Conservation (phyloP, 2,888 invertebrate species). For the Pyrochroa serraticornis region DNA sequence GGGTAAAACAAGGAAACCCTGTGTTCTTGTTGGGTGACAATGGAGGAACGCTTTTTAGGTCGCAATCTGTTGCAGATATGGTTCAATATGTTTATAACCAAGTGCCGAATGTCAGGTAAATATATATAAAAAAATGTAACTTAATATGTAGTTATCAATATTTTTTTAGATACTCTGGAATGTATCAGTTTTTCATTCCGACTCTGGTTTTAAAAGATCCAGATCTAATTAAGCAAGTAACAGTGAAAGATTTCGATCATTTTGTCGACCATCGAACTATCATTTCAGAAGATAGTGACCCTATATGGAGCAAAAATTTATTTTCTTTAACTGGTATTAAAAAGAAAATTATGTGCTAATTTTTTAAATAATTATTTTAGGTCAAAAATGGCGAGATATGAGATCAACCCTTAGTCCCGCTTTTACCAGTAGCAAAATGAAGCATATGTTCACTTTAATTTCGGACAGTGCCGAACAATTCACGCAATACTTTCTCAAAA, state of each 20-base stretch:
- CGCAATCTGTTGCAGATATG: slow-evolving; percentile 22
- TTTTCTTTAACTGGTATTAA: slow-evolving; percentile 19
- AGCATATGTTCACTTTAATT: slow-evolving; percentile 43
- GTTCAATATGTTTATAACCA: slow-evolving; percentile 27
- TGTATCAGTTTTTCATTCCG: slow-evolving; percentile 46
- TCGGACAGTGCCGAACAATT: slow-evolving; percentile 41
- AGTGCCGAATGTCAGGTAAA: slow-evolving; percentile 31
- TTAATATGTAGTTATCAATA: background rate
- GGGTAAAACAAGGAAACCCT: slow-evolving; percentile 30
- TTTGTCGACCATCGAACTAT: slow-evolving; percentile 58
- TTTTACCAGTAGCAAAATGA: slow-evolving; percentile 49
- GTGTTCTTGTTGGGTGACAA: slow-evolving; percentile 34
- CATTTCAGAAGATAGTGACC: slow-evolving; percentile 8
- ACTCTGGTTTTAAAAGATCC: slow-evolving; percentile 61
- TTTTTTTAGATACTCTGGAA: too few relatives aligned
- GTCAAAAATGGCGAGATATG: slow-evolving; percentile 45
- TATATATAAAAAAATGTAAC: background rate
- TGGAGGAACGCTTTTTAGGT: slow-evolving; percentile 25
- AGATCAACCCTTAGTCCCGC: slow-evolving; percentile 46
- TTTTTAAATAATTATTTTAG: slow-evolving; percentile 37
- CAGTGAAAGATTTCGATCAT: slow-evolving; percentile 64
- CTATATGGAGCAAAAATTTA: slow-evolving; percentile 14
- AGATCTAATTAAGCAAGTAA: slow-evolving; percentile 63
- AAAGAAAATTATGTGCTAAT: background rate
- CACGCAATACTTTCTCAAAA: slow-evolving; percentile 22